Conservation (phyloP, 2,888 invertebrate species). For the Argynnis bischoffii region DNA sequence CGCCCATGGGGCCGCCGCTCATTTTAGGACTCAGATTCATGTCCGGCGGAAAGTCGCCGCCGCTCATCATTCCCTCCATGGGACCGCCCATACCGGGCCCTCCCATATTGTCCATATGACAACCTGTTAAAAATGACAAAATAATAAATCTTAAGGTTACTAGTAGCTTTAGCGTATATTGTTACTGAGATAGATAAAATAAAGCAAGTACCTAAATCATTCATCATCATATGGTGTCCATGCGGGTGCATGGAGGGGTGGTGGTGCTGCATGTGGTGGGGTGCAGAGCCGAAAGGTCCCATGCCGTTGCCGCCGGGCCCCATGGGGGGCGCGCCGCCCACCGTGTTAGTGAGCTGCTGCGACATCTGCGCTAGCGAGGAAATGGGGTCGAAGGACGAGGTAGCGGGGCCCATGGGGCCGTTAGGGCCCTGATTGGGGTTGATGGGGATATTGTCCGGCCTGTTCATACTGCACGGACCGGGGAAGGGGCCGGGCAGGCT, state of each 20-base stretch:
- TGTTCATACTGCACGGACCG: slow-evolving; percentile 73
- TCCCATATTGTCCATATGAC: slow-evolving; percentile 80
- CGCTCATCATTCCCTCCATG: slow-evolving; percentile 80
- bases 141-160: not conserved
- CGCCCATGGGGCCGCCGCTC: slow-evolving; percentile 79
- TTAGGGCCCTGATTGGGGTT: slow-evolving; percentile 78
- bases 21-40: slow-evolving; percentile 86
- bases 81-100: slow-evolving; percentile 79
- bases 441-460: slow-evolving; percentile 76
- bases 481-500: slow-evolving; percentile 80
- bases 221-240: slow-evolving; percentile 80
- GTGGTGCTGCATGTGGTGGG: slow-evolving; percentile 77
- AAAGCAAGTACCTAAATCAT: slow-evolving; percentile 67
- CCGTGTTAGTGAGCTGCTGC: slow-evolving; percentile 92
- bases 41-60: slow-evolving; percentile 75
- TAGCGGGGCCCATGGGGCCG: slow-evolving; percentile 80
- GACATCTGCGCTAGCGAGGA: slow-evolving; percentile 97
- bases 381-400: slow-evolving; percentile 93
- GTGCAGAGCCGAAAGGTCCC: slow-evolving; percentile 69
- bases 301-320: slow-evolving; percentile 63
- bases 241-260: slow-evolving; percentile 73
- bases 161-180: not conserved
- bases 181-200: not conserved
- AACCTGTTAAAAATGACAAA: slow-evolving; percentile 54
- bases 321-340: slow-evolving; percentile 74